A percentile compares a stretch with the other conserved stretches of the same genome.
Conservation (phyloP, 2,888 invertebrate genomes). For the Oligia strigilis region DNA sequence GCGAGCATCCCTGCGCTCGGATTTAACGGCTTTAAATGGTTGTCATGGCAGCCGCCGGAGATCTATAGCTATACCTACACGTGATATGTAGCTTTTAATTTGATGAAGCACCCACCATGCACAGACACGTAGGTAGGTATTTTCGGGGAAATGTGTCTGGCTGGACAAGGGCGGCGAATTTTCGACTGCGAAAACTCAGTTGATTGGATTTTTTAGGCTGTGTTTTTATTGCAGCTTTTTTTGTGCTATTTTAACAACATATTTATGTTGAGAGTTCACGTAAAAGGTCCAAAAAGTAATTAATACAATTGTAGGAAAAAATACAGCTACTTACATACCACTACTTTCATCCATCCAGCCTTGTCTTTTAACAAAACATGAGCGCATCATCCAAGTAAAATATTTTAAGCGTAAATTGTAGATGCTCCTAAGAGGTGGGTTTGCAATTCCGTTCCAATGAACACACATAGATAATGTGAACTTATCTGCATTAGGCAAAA, state of each 20-base stretch:
- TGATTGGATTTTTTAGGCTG: slow-evolving; percentile 13
- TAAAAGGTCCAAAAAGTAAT: neutral
- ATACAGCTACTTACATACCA: neutral
- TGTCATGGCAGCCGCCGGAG: slow-evolving; percentile 64
- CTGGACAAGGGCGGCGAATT: slow-evolving; percentile 29
- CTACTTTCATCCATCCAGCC: neutral
- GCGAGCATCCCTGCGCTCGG: slow-evolving; percentile 45
- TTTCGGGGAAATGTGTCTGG: slow-evolving; percentile 19
- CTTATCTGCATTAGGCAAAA: slow-evolving; percentile 73
- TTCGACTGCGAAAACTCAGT: neutral
- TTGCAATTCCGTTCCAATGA: slow-evolving; percentile 81
- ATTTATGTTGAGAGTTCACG: neutral
- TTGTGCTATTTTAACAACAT: neutral
- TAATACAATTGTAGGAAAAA: neutral
- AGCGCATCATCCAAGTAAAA: neutral
- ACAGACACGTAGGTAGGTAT: slow-evolving; percentile 35
- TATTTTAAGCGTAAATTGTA: slow-evolving; percentile 61
- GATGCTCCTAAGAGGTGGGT: slow-evolving; percentile 78
- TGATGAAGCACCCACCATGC: slow-evolving; percentile 40
- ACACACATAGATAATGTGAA: slow-evolving; percentile 73
- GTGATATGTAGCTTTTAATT: slow-evolving; percentile 36
- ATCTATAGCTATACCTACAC: slow-evolving; percentile 21
- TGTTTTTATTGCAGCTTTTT: neutral
- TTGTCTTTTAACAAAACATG: neutral
- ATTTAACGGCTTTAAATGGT: slow-evolving; percentile 63